Percentiles rank a stretch among this genome's conserved stretches.
Conservation (phyloP, 2,888 invertebrate species). For the Oligia fasciuncula region DNA sequence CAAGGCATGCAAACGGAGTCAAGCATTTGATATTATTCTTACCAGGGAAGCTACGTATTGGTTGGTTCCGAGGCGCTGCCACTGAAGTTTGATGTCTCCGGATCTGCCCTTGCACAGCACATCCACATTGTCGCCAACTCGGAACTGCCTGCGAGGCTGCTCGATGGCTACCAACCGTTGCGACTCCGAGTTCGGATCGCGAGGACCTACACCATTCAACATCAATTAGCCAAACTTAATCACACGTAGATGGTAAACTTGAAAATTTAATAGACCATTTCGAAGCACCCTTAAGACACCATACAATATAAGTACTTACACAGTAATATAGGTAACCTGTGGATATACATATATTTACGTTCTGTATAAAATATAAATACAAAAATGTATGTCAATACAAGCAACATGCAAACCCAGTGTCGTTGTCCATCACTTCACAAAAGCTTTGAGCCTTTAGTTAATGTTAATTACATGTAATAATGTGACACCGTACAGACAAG, state of each 20-base stretch:
- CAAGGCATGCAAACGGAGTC: neutral
- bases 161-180: slow-evolving; percentile 79
- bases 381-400: slow-evolving; percentile 26
- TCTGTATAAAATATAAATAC: slow-evolving; percentile 20
- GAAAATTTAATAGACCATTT: slow-evolving; percentile 13
- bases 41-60: slow-evolving; percentile 80
- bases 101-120: slow-evolving; percentile 76
- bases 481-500: slow-evolving; percentile 40
- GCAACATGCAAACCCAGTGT: slow-evolving; percentile 56
- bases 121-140: slow-evolving; percentile 82
- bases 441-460: slow-evolving; percentile 28
- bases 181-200: slow-evolving; percentile 49
- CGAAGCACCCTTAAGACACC: slow-evolving; percentile 35
- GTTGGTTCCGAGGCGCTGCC: slow-evolving; percentile 80
- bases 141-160: slow-evolving; percentile 78
- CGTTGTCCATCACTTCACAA: slow-evolving; percentile 24
- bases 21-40: slow-evolving; percentile 57
- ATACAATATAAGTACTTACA: slow-evolving; percentile 51
- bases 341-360: neutral
- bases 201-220: slow-evolving; percentile 74
- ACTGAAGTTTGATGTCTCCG: slow-evolving; percentile 70
- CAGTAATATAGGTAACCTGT: slow-evolving; percentile 28
- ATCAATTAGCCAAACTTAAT: slow-evolving; percentile 26
- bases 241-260: slow-evolving; percentile 41
- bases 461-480: slow-evolving; percentile 11